phyloP scores from a whole-genome alignment of 2,113 vertebrate species.

The Numida meleagris region DNA sequence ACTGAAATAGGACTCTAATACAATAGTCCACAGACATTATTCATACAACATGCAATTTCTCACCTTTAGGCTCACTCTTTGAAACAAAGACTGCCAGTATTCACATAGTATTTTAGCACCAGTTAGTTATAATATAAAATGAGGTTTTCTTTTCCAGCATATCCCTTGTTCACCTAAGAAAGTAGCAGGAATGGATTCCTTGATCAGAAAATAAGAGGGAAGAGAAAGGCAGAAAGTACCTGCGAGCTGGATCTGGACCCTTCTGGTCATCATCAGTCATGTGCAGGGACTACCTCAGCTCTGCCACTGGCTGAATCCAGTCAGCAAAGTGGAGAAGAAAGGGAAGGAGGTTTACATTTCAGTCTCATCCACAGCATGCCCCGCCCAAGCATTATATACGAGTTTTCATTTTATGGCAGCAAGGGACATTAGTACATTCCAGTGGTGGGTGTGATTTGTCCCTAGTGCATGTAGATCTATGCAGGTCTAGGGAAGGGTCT shows the following conservation, averaged over 20 bases:
- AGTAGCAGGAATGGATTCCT: neutral
- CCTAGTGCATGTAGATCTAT: neutral
- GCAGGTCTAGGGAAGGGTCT: neutral
- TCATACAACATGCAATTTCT: neutral
- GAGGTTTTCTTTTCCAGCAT: neutral
- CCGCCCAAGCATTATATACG: neutral
- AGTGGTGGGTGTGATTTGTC: neutral
- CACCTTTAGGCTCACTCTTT: neutral
- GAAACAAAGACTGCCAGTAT: neutral
- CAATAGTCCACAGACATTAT: neutral
- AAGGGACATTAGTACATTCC: neutral
- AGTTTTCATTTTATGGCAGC: neutral
- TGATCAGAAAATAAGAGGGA: neutral
- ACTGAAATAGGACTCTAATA: neutral
- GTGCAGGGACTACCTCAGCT: neutral
- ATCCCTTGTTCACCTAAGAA: neutral
- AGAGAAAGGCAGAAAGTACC: neutral
- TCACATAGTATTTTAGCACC: neutral
- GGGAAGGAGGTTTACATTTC: neutral
- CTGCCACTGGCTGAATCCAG: neutral
- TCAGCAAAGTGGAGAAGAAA: neutral
- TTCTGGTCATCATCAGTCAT: neutral
- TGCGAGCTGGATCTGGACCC: neutral
- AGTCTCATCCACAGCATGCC: neutral
- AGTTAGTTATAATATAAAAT: neutral